phyloP scores from a whole-genome alignment of 2,113 vertebrate species.

The Bothrops jararaca region DNA sequence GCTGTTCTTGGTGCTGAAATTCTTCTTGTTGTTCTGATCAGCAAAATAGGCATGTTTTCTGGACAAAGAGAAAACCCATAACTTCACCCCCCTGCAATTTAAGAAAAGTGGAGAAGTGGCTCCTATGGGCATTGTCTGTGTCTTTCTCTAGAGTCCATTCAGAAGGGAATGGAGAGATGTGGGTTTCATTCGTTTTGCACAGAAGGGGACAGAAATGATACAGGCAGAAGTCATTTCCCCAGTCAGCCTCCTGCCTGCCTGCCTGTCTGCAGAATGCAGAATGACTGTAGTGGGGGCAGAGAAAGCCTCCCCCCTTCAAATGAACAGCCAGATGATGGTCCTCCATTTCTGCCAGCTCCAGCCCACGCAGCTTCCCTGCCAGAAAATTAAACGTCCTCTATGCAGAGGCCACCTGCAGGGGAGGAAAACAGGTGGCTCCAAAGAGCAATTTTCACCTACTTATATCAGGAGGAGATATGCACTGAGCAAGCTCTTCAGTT shows the following conservation, averaged over 20 bases:
- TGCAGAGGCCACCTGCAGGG: background rate
- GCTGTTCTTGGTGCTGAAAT: background rate
- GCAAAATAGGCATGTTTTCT: background rate
- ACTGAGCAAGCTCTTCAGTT: no score
- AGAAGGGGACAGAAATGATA: background rate
- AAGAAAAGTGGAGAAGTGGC: background rate
- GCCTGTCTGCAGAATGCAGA: background rate
- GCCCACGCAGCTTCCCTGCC: background rate
- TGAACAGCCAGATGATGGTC: no score
- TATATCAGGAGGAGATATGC: background rate
- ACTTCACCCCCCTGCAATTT: no score
- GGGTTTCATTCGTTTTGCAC: background rate
- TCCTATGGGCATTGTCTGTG: background rate
- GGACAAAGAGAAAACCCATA: background rate
- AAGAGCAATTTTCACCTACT: conserved; percentile 3
- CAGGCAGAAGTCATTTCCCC: background rate
- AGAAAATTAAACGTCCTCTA: conserved; percentile 2
- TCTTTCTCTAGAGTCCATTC: background rate
- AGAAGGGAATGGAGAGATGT: background rate
- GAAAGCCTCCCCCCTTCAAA: background rate
- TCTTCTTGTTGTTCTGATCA: background rate
- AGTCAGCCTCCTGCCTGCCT: background rate
- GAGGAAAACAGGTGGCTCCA: background rate
- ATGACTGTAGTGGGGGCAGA: background rate
- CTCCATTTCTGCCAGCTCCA: background rate